Conservation (phyloP, 1,140 invertebrate genomes). For the Elysia chlorotica region DNA sequence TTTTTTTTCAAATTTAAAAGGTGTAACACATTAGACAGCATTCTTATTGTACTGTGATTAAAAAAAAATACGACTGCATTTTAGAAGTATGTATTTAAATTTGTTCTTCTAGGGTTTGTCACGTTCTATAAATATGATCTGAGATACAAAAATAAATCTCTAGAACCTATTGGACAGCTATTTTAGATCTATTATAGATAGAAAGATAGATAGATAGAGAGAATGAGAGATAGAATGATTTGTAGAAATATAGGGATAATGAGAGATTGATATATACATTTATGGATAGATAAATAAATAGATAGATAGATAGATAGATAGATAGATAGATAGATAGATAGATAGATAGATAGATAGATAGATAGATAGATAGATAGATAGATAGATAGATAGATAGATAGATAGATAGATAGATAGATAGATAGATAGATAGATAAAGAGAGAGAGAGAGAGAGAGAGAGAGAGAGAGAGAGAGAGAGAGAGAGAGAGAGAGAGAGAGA, state of each 20-base stretch:
- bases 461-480: slow-evolving; percentile 17
- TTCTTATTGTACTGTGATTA: too few relatives aligned
- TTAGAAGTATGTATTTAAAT: too few relatives aligned
- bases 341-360: neutral
- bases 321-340: neutral
- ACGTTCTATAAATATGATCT: too few relatives aligned
- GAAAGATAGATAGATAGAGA: neutral
- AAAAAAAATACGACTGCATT: too few relatives aligned
- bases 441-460: neutral
- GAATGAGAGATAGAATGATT: neutral
- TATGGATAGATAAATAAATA: neutral
- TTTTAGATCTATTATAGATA: too few relatives aligned
- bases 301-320: neutral
- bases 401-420: neutral
- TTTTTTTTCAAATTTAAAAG: too few relatives aligned
- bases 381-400: neutral
- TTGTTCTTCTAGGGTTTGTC: too few relatives aligned
- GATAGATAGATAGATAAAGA: neutral
- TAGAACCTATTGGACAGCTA: too few relatives aligned
- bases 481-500: neutral
- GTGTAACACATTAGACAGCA: too few relatives aligned
- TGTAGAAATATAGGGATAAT: neutral
- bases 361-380: neutral
- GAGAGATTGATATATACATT: neutral
- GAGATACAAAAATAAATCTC: too few relatives aligned